phyloP scores from a whole-genome alignment of 2,888 invertebrate species.

The Agrochola litura region DNA sequence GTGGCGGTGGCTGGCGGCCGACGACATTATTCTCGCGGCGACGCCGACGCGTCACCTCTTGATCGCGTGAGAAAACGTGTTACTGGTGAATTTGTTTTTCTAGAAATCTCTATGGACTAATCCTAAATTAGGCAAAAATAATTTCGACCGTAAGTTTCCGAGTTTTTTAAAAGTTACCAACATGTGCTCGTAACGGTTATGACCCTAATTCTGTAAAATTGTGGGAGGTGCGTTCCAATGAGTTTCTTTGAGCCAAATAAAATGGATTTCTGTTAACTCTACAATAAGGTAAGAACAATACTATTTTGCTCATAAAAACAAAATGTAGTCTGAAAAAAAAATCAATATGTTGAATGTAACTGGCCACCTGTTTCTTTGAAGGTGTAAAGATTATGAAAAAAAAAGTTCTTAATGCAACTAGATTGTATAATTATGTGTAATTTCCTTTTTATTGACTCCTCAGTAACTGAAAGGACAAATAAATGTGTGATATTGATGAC shows the following conservation, averaged over 20 bases:
- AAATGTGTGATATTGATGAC: conserved; percentile 22
- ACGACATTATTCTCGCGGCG: conserved; percentile 82
- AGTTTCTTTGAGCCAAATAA: conserved; percentile 8
- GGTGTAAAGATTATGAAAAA: neutral
- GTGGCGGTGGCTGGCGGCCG: conserved; percentile 80
- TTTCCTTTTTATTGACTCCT: conserved; percentile 2
- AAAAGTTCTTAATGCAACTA: neutral
- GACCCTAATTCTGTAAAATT: conserved; percentile 56
- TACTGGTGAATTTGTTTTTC: conserved; percentile 79
- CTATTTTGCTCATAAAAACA: neutral
- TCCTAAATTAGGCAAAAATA: conserved; percentile 45
- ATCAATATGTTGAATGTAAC: conserved; percentile 10
- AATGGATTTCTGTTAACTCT: conserved; percentile 25
- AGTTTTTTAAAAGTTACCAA: conserved; percentile 55
- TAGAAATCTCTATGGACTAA: conserved; percentile 74
- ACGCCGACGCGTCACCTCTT: conserved; percentile 85
- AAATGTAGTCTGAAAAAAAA: conserved; percentile 12
- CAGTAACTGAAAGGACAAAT: conserved; percentile 11
- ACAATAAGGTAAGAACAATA: conserved; percentile 42
- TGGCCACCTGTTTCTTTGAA: conserved; percentile 39
- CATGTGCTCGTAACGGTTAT: conserved; percentile 69
- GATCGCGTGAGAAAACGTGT: conserved; percentile 81
- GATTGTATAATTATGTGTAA: neutral
- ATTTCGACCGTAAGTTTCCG: conserved; percentile 34
- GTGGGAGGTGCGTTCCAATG: conserved; percentile 42